Percentiles rank a stretch among this genome's conserved stretches.
Evolutionary conservation across 2,113 vertebrate genomes (phyloP).

Genomic region (Malurus elegans): DNA sequence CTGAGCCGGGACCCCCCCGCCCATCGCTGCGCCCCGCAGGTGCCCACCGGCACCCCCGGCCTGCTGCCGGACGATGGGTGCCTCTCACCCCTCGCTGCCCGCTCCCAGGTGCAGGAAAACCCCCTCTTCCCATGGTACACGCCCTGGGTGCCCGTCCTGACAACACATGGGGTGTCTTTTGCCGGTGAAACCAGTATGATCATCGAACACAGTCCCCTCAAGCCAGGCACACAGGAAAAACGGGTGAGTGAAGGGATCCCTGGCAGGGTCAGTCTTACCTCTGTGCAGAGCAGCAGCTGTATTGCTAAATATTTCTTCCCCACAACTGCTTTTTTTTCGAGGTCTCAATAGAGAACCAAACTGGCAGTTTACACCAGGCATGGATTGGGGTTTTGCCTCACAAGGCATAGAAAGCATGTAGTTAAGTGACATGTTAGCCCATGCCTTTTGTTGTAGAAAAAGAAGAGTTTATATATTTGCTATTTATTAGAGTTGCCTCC

Average conservation of each 20-base stretch:
- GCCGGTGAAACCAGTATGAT: neutral
- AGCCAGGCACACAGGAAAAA: neutral
- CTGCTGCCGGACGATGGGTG: fast-evolving
- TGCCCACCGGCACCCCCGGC: too few species aligned
- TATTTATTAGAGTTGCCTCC: neutral
- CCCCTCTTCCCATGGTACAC: fast-evolving
- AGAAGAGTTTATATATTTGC: neutral
- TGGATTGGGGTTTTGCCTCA: neutral
- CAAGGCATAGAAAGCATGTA: neutral
- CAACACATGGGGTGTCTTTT: neutral
- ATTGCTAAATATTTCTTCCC: neutral
- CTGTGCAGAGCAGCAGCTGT: neutral
- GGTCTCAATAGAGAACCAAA: neutral
- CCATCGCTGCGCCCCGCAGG: neutral
- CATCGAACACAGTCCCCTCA: fast-evolving
- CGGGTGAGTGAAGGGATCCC: neutral
- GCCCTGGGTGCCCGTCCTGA: neutral
- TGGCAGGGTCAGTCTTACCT: neutral
- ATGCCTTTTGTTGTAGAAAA: neutral
- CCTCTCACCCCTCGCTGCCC: neutral
- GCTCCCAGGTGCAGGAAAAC: neutral
- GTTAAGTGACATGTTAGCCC: neutral
- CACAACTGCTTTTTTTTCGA: fast-evolving
- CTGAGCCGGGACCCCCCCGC: neutral
- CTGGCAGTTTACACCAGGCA: neutral